phyloP scores from a whole-genome alignment of 2,888 invertebrate genomes.

The Phorcus lineatus region DNA sequence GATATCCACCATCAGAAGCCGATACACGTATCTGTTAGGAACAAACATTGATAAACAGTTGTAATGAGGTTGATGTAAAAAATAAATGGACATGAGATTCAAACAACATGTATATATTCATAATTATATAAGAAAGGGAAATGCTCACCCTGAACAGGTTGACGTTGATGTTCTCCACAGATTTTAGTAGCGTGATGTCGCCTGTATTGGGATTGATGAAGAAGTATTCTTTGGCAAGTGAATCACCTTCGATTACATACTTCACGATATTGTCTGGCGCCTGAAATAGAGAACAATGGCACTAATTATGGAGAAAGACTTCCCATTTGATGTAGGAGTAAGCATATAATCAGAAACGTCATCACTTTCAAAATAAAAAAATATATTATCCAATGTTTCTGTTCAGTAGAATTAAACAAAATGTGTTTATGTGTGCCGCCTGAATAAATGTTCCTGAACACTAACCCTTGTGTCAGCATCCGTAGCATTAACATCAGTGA shows the following conservation, averaged over 20 bases:
- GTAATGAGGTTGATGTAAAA: no score
- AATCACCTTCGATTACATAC: constrained; percentile 48
- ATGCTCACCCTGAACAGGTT: constrained; percentile 58
- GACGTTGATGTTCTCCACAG: constrained; percentile 53
- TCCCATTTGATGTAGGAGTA: no score
- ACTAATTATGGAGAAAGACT: background rate
- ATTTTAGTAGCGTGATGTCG: constrained; percentile 56
- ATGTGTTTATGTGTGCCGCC: no score
- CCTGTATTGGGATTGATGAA: constrained; percentile 64
- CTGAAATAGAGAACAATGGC: constrained; percentile 36
- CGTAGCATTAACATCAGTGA: constrained; percentile 53
- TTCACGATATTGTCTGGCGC: constrained; percentile 49
- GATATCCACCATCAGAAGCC: constrained; percentile 64
- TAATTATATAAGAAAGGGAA: background rate
- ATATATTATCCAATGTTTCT: no score
- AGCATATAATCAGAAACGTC: no score
- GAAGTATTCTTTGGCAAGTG: constrained; percentile 55
- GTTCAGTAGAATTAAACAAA: no score
- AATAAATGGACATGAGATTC: no score
- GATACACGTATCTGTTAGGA: constrained; percentile 56
- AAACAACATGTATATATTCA: background rate
- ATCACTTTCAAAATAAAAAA: no score
- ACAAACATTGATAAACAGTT: background rate
- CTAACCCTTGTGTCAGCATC: constrained; percentile 48
- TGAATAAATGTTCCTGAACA: background rate